Conservation (phyloP, 2,797 vertebrate genomes). For the Pachyuromys duprasi region DNA sequence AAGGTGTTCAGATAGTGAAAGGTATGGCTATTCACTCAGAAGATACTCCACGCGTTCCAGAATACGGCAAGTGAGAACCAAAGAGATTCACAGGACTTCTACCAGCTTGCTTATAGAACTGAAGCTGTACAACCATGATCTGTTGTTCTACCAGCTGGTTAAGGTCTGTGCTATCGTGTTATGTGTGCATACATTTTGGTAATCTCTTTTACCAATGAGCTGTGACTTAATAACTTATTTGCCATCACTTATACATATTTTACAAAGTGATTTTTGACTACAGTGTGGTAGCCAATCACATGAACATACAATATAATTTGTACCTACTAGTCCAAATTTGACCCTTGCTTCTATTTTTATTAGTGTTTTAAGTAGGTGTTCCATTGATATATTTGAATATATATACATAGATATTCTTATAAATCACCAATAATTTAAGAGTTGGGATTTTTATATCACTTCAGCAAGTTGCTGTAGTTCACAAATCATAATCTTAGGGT, state of each 20-base stretch:
- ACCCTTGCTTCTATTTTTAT: conserved; percentile 20
- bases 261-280: conserved; percentile 38
- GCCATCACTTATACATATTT: conserved; percentile 41
- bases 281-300: conserved; percentile 6
- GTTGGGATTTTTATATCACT: not conserved
- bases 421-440: conserved; percentile 41
- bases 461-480: conserved; percentile 10
- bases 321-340: conserved; percentile 33
- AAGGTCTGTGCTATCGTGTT: not conserved
- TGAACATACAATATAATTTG: not conserved
- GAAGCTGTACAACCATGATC: not conserved
- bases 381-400: not conserved
- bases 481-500: not conserved
- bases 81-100: not conserved
- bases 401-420: not conserved
- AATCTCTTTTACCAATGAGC: not conserved
- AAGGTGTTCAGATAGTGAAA: not conserved
- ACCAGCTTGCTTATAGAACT: not conserved
- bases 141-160: not conserved
- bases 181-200: not conserved
- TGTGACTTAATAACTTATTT: conserved; percentile 32
- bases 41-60: not conserved
- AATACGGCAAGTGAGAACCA: not conserved
- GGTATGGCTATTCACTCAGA: not conserved
- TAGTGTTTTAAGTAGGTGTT: conserved; percentile 15